Base-by-base conservation (phyloP, 2,113 vertebrate species). In the Bufo gargarizans region DNA sequence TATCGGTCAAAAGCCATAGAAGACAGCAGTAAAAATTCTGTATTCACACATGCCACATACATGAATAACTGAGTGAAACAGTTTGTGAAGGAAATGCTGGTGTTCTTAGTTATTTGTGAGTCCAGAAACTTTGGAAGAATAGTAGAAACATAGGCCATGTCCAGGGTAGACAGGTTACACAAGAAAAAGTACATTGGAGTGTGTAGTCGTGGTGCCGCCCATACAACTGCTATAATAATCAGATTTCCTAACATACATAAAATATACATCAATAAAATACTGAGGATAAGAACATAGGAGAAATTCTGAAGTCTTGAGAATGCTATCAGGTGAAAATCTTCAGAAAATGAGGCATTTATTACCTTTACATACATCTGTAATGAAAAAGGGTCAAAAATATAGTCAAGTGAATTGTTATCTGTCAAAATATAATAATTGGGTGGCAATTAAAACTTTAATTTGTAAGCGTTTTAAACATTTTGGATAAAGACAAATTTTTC, bases 121-220 rank as follows among this genome's bases (percentile, higher is more conserved):
- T 2, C 19, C 45, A 86, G 49, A 5, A 86, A 20, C 22, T 86
- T 86, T 8, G 85, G 85, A 4, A 77, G 56, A 9, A 78, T 53
- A 12, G 19, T 72, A 16, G 85, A 86, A 20, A 53, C 43, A 65
- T 63, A 86, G 2, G 53, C 56, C 45, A 86, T 47, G 20, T 86
- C 85, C 74, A 67, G 74, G 33, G 45, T 11, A 5, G 85, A 61
- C 6, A 86, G 55, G 47, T 86, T 86, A 20, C 74, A 86, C n/a
- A 86, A 3, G 13, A 86, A 86, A 43, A 65, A 86, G 59, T 86
- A 86, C 85, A 86, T 86, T 1, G 85, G 85, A 9, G 85, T 86
- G 43, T 86, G 85, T 0, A 86, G 59, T 8, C 53, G 55, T 9
- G 56, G 22, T 1, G 45, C 74, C 47, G 53, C 8, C 17, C 45